A percentile compares a stretch with the other conserved stretches of the same genome.
Conservation (phyloP, 2,113 vertebrate species). For the Nothoprocta perdicaria region DNA sequence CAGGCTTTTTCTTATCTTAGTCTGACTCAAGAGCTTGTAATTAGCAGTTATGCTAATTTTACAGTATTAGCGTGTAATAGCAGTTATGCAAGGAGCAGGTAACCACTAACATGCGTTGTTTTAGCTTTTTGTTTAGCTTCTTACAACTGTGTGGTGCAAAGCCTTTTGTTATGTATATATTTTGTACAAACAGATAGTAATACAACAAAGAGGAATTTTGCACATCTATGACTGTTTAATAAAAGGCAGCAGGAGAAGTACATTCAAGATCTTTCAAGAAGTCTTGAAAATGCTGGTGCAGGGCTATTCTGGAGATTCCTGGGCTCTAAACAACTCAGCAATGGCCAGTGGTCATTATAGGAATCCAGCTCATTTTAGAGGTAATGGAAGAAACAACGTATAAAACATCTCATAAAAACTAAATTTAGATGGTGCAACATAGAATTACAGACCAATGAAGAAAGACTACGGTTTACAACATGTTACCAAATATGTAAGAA, state of each 20-base stretch:
- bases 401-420: neutral
- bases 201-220: neutral
- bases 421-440: neutral
- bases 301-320: neutral
- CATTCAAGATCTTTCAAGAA: neutral
- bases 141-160: neutral
- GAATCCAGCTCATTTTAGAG: neutral
- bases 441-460: neutral
- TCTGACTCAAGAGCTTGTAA: neutral
- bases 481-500: neutral
- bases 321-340: neutral
- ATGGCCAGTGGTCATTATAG: neutral
- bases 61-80: neutral
- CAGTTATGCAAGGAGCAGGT: neutral
- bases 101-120: neutral
- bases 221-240: neutral
- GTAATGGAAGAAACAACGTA: neutral
- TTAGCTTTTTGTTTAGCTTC: neutral
- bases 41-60: neutral
- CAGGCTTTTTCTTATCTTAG: neutral
- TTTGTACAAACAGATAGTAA: neutral
- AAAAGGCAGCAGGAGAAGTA: neutral
- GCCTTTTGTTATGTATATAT: neutral
- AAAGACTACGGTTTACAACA: neutral
- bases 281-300: neutral